These are phyloP conservation scores for Drosophila truncata DNA, from an alignment of 1,140 invertebrate species.

Conservation along the genomic window DNA sequence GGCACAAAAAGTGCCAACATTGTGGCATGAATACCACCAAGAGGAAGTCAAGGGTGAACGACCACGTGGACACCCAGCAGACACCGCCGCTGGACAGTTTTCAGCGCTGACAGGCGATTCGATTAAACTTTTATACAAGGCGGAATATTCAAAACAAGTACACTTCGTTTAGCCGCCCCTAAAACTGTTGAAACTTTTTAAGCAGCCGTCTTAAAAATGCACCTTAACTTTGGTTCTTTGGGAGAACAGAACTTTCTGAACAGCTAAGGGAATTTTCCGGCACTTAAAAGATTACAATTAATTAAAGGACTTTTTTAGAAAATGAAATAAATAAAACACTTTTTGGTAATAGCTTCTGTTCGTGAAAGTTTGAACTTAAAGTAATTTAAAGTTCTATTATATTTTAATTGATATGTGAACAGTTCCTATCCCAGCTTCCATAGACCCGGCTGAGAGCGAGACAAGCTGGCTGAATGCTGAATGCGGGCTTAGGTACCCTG, in stretches of 20 bases:
- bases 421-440: neutral
- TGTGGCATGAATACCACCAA: slow-evolving; percentile 27
- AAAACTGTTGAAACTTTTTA: slow-evolving; percentile 17
- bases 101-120: slow-evolving; percentile 17
- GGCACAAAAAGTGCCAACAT: slow-evolving; percentile 46
- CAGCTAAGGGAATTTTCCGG: neutral
- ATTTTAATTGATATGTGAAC: slow-evolving; percentile 53
- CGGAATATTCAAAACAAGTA: slow-evolving; percentile 21
- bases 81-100: slow-evolving; percentile 6
- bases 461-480: slow-evolving; percentile 34
- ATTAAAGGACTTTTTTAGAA: neutral
- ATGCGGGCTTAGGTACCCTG: slow-evolving; percentile 25
- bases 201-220: neutral
- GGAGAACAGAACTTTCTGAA: neutral
- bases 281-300: neutral
- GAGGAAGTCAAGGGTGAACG: slow-evolving; percentile 50
- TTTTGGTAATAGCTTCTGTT: neutral
- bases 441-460: slow-evolving; percentile 28
- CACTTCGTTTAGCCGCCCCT: slow-evolving; percentile 5
- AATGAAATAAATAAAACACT: neutral
- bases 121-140: slow-evolving; percentile 42
- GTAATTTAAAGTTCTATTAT: neutral
- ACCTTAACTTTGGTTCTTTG: neutral
- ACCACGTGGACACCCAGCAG: slow-evolving; percentile 33
- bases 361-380: neutral